Base-by-base conservation (phyloP, 2,113 vertebrate genomes). In the Galbula dea region DNA sequence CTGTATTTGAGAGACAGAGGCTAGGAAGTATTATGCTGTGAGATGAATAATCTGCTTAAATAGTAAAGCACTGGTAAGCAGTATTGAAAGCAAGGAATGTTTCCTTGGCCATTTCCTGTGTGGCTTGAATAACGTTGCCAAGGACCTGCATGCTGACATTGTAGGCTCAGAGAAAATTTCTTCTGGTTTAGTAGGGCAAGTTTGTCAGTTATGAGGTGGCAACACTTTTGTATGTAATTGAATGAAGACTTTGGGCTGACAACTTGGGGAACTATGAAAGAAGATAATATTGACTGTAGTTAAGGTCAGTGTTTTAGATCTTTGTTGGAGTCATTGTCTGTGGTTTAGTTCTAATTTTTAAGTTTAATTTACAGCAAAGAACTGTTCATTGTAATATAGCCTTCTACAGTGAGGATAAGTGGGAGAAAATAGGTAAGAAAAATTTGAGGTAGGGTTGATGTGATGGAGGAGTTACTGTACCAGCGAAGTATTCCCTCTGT, bases 21-120 rank as follows among this genome's bases (percentile, higher is more conserved):
- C 84, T 32, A 58, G 74, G 88, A 52, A 52, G 87, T 78, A 85
- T 94, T 94, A 92, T 29, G 52, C 75, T 88, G 82, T 21, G 89
- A 91, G 91, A 88, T 88, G 78, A 93, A 93, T 94, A 95, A 94
- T 89, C 93, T 95, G 87, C 89, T 96, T 96, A 96, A 94, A 89
- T 17, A 84, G 59, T 43, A 90, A 88, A 92, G 89, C 52, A 48
- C 68, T 5, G 3, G 79, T 94, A 82, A 92, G 88, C 1, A 0
- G 68, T 7, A 52, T 20, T 80, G 89, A 83, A 92, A 92, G 87
- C 89, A 89, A n/a, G 43, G 68, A 77, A 74, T 45, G 63, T 80
- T 89, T 30, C 72, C 90, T 93, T 94, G 72, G 72, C 55, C 61
- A 39, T 63, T 91, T 96, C 76, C 85, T 89, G 2, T 83, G 86